Evolutionary conservation across 2,888 invertebrate genomes (phyloP).

Genomic region (Diplazon laetatorius): DNA sequence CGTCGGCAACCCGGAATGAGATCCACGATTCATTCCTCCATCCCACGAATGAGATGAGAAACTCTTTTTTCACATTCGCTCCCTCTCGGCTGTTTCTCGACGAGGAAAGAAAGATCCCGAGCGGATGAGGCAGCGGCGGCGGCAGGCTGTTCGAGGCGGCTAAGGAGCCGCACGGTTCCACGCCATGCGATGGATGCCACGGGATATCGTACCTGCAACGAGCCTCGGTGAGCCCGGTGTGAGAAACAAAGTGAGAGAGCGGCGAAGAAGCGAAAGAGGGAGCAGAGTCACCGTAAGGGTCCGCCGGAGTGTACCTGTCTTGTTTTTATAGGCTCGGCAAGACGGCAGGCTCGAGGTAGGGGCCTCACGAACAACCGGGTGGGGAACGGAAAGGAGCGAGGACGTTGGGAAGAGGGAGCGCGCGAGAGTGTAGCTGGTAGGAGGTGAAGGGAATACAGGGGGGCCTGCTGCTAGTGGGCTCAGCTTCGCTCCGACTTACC

Average conservation of each 20-base stretch:
- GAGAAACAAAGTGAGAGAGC: slow-evolving; percentile 52
- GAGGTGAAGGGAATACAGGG: slow-evolving; percentile 70
- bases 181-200: slow-evolving; percentile 65
- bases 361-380: slow-evolving; percentile 59
- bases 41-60: slow-evolving; percentile 50
- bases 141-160: slow-evolving; percentile 62
- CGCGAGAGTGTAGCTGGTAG: slow-evolving; percentile 66
- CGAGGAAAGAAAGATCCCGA: slow-evolving; percentile 61
- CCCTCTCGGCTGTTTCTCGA: slow-evolving; percentile 47
- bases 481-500: slow-evolving; percentile 72
- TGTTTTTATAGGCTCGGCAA: slow-evolving; percentile 82
- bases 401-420: slow-evolving; percentile 66
- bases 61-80: background rate
- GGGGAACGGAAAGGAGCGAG: slow-evolving; percentile 69
- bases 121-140: slow-evolving; percentile 64
- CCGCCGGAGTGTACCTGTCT: slow-evolving; percentile 82
- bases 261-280: slow-evolving; percentile 75
- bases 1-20: slow-evolving; percentile 35
- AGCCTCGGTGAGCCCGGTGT: slow-evolving; percentile 28
- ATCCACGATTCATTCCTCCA: too few relatives aligned
- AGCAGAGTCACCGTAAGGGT: slow-evolving; percentile 81
- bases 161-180: slow-evolving; percentile 57
- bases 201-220: slow-evolving; percentile 61
- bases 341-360: slow-evolving; percentile 77
- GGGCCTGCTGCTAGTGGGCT: slow-evolving; percentile 74